Conservation (phyloP, 2,888 invertebrate species). For the Brachyptera putata region DNA sequence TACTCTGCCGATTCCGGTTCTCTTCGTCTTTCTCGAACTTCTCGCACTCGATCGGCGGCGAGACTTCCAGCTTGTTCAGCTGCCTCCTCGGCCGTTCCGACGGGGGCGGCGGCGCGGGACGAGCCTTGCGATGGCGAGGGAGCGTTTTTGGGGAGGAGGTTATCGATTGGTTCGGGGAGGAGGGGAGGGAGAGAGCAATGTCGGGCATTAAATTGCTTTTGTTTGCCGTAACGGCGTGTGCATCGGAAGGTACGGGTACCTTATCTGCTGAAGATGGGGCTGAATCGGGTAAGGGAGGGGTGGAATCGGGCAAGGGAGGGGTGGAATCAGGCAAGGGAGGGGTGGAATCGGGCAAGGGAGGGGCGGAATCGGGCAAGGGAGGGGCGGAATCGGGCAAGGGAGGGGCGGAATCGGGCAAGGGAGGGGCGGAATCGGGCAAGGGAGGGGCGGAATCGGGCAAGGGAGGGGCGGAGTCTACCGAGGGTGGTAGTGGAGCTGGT, state of each 20-base stretch:
- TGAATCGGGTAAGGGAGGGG: no score
- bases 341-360: constrained; percentile 49
- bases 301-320: constrained; percentile 68
- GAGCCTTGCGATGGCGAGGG: constrained; percentile 56
- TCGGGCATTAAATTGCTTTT: no score
- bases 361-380: constrained; percentile 25
- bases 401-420: constrained; percentile 27
- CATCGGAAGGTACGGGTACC: constrained; percentile 36
- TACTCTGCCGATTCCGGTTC: constrained; percentile 52
- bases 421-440: neutral
- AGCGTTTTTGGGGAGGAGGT: constrained; percentile 43
- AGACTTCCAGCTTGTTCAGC: neutral
- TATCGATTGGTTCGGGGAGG: neutral
- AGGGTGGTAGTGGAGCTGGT: constrained; percentile 59
- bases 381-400: constrained; percentile 32
- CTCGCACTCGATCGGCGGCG: constrained; percentile 46
- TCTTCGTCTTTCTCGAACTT: constrained; percentile 57
- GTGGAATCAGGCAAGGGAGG: constrained; percentile 61
- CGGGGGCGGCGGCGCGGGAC: constrained; percentile 64
- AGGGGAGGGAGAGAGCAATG: neutral
- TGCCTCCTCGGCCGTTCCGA: constrained; percentile 24
- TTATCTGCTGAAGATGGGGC: no score
- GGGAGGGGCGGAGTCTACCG: neutral
- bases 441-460: constrained; percentile 17
- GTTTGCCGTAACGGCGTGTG: no score